phyloP scores from a whole-genome alignment of 2,113 vertebrate genomes.

The Syrrhaptes paradoxus region DNA sequence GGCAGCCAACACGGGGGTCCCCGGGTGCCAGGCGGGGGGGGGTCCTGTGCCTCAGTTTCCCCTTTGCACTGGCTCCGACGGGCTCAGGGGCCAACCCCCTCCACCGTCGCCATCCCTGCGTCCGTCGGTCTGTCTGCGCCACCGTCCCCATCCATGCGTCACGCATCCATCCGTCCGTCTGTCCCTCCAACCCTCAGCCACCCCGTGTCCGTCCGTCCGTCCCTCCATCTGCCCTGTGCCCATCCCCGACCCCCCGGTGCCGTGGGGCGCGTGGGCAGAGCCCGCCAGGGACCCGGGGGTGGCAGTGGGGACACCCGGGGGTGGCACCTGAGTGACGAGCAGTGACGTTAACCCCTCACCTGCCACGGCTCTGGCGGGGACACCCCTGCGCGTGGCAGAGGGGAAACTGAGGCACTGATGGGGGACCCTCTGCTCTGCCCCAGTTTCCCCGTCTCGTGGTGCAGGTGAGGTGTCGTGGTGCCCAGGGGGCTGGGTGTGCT shows the following conservation, averaged over 20 bases:
- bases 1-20: too few species aligned
- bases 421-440: background rate
- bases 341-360: background rate
- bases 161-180: fast-evolving
- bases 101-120: background rate
- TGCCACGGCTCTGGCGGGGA: fast-evolving
- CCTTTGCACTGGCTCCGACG: fast-evolving
- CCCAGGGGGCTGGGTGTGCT: background rate
- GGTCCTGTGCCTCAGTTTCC: background rate
- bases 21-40: too few species aligned
- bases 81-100: background rate
- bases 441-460: background rate
- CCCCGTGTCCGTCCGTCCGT: background rate
- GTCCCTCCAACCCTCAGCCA: background rate
- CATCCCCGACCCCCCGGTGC: background rate
- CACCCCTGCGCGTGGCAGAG: fast-evolving
- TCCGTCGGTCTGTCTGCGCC: background rate
- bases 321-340: background rate
- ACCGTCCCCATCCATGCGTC: background rate
- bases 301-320: background rate
- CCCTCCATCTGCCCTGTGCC: too few species aligned
- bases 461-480: too few species aligned
- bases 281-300: background rate
- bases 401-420: background rate
- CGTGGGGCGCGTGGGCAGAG: background rate